A percentile compares a stretch with the other conserved stretches of the same genome.
Conservation (phyloP, 2,797 vertebrate species). For the Cirrhinus molitorella region DNA sequence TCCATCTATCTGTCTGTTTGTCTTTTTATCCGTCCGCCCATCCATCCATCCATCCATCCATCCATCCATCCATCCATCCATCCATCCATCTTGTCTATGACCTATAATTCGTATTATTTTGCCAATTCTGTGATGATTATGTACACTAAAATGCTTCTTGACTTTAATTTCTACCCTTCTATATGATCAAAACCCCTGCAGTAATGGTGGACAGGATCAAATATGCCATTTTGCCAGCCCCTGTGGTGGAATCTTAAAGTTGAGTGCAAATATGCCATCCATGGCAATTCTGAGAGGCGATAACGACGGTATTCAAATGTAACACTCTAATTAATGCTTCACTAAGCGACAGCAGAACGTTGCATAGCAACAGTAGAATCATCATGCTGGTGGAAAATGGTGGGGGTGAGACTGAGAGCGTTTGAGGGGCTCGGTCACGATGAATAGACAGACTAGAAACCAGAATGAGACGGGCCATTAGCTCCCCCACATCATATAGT, state of each 20-base stretch:
- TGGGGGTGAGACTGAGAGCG: constrained; percentile 24
- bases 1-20: no score
- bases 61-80: no score
- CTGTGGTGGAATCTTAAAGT: constrained; percentile 39
- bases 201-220: neutral
- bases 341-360: constrained; percentile 53
- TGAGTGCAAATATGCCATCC: constrained; percentile 49
- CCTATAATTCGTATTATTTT: neutral
- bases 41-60: no score
- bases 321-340: constrained; percentile 59
- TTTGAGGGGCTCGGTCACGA: constrained; percentile 21
- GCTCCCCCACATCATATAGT: constrained; percentile 9
- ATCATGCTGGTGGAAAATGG: constrained; percentile 41
- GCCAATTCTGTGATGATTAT: neutral
- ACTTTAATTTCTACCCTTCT: neutral
- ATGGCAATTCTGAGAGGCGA: constrained; percentile 36
- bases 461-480: constrained; percentile 40
- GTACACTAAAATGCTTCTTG: neutral
- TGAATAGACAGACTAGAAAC: constrained; percentile 44
- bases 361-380: constrained; percentile 62
- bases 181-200: neutral
- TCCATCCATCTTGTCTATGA: no score
- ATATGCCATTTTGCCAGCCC: neutral
- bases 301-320: constrained; percentile 56
- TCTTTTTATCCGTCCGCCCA: no score